Evolutionary conservation across 2,113 vertebrate species (phyloP).

Genomic region (Megaceryle maxima): DNA sequence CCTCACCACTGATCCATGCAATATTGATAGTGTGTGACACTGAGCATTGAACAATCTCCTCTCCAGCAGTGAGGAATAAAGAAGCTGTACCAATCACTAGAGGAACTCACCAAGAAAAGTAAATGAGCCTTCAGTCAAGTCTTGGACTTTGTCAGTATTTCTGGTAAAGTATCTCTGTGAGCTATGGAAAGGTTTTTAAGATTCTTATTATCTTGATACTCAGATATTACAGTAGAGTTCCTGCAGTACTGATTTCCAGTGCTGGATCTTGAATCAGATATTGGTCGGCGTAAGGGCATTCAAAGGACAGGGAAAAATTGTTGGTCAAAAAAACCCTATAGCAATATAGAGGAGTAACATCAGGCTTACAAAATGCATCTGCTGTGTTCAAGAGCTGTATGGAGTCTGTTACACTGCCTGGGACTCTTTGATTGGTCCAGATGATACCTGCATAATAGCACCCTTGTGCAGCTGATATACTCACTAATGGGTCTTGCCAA

Average conservation of each 20-base stretch:
- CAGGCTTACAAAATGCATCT: not conserved
- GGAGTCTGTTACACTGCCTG: not conserved
- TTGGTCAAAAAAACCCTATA: rapidly evolving
- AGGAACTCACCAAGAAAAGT: not conserved
- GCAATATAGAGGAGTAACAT: not conserved
- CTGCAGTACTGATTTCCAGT: not conserved
- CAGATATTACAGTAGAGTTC: not conserved
- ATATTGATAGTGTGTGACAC: not conserved
- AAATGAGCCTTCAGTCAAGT: not conserved
- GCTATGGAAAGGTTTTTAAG: not conserved
- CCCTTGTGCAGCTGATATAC: not conserved
- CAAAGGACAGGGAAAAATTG: not conserved
- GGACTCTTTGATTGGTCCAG: not conserved
- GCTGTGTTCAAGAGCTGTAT: not conserved
- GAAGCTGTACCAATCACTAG: not conserved
- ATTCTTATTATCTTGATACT: not conserved
- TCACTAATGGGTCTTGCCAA: not conserved
- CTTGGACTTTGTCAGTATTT: not conserved
- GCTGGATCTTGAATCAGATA: not conserved
- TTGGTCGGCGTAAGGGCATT: not conserved
- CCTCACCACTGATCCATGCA: not conserved
- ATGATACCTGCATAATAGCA: too few species aligned
- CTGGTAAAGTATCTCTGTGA: not conserved
- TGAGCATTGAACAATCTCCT: not conserved
- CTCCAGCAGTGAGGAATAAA: not conserved